Base-by-base conservation (phyloP, 2,888 invertebrate genomes). In the Monochamus alternatus region DNA sequence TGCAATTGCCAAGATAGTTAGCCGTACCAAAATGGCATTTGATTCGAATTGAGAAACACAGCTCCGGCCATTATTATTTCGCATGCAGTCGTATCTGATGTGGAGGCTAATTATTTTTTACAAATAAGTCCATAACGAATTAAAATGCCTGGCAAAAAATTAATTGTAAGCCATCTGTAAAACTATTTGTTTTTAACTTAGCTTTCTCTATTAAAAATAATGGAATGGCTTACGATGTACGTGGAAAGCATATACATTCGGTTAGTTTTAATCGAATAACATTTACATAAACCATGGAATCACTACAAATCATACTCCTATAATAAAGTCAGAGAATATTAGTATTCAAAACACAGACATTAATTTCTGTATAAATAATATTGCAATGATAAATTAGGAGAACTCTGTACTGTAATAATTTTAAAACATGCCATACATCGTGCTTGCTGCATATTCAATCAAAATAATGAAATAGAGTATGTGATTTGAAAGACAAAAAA, bases 351-450 rank as follows among this genome's bases (percentile, higher is more conserved):
- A 72, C 38, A 8, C 58, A 69, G 75, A 70, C 75, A 74, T 79
- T 79, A 75, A 75, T 77, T 79, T 75, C 72, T 77, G 75, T 69
- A 55, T 58, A 75, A 66, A 75, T 77, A 75, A 72, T 47, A 47
- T 75, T 74, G 75, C 52, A 68, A 75, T 79, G 77, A 79, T 78
- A 79, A 79, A 79, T 73, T 79, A 74, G 78, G 74, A 76, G 68
- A 76, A 74, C 74, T 55, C 66, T 73, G 71, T 73, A 76, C 66
- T 71, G 70, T 55, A 73, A 73, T 73, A 68, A 79, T 74, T 66
- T 78, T 79, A 76, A 76, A 74, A 75, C 78, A 80, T 80, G 78
- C 74, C 44, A 66, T 31, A 47, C 12, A 30, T 47, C 31, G 4
- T 51, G 52, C 65, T 31, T 51, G 14, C 31, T 66, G 47, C 9